A percentile compares a stretch with the other conserved stretches of the same genome.
phyloP scores from a whole-genome alignment of 2,888 invertebrate species.

The Sialis fuliginosa region DNA sequence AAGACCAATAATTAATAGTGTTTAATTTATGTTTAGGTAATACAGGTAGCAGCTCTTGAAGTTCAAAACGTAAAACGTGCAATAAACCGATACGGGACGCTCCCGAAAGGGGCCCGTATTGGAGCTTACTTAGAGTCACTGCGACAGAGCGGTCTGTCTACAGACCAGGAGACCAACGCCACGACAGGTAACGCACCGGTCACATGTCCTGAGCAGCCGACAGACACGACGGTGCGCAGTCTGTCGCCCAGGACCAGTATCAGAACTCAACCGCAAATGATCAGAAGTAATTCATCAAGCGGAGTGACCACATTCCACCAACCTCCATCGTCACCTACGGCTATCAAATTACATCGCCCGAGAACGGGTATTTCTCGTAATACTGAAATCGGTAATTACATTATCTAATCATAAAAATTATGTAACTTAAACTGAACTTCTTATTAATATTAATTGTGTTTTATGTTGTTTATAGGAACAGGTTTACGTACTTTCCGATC shows the following conservation, averaged over 20 bases:
- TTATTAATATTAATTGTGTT: too few relatives aligned
- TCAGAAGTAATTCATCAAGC: conserved; percentile 73
- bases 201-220: conserved; percentile 18
- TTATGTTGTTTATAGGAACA: conserved; percentile 10
- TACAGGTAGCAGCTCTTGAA: conserved; percentile 82
- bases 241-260: conserved; percentile 47
- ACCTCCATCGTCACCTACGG: conserved; percentile 40
- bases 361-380: conserved; percentile 25
- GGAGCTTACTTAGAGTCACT: conserved; percentile 92
- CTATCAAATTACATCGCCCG: conserved; percentile 36
- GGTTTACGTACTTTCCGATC: conserved; percentile 26
- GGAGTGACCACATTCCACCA: conserved; percentile 49
- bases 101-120: conserved; percentile 92
- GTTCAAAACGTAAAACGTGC: conserved; percentile 91
- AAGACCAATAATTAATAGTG: not conserved
- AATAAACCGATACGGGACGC: conserved; percentile 87
- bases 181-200: conserved; percentile 10
- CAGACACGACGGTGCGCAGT: conserved; percentile 29
- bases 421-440: too few relatives aligned
- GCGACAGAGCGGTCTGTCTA: conserved; percentile 51
- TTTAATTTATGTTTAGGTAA: conserved; percentile 14
- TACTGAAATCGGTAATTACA: conserved; percentile 19
- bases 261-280: conserved; percentile 65
- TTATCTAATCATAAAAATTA: too few relatives aligned
- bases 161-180: conserved; percentile 20